Conservation (phyloP, 1,140 invertebrate species). For the Anthonomus grandis region DNA sequence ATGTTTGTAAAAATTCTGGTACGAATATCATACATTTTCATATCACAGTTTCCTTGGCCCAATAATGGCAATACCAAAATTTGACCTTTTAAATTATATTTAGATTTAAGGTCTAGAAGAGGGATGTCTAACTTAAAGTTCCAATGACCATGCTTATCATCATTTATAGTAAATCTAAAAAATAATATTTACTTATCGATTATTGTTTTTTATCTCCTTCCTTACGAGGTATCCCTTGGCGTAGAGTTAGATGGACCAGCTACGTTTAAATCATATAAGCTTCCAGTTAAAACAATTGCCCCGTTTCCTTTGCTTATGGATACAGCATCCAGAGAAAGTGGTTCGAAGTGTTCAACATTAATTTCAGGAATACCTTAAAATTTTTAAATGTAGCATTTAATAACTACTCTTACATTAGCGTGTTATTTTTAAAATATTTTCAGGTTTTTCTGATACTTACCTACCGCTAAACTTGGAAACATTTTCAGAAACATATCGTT, state of each 20-base stretch:
- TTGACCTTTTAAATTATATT: conserved; percentile 58
- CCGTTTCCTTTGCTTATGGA: conserved; percentile 49
- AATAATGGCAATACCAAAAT: conserved; percentile 56
- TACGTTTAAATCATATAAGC: conserved; percentile 48
- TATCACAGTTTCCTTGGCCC: conserved; percentile 41
- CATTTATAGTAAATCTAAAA: conserved; percentile 12
- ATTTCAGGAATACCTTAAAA: conserved; percentile 51
- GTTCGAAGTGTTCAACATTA: conserved; percentile 49
- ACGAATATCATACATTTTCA: conserved; percentile 50
- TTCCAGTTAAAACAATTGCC: conserved; percentile 48
- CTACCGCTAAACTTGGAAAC: conserved; percentile 50
- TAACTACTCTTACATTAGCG: background rate
- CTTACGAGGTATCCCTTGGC: conserved; percentile 47
- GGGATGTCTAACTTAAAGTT: conserved; percentile 49
- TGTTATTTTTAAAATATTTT: background rate
- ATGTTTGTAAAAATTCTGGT: conserved; percentile 54
- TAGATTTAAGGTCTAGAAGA: conserved; percentile 52
- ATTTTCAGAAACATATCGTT: conserved; percentile 47
- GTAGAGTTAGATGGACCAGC: conserved; percentile 52
- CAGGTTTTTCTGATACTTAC: conserved; percentile 33
- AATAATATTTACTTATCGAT: conserved; percentile 6
- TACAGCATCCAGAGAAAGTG: conserved; percentile 47
- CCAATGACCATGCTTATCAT: conserved; percentile 35
- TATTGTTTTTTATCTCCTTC: background rate
- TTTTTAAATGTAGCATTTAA: background rate